A percentile compares a stretch with the other conserved stretches of the same genome.
These are phyloP conservation scores for Brachyrhaphis roseni DNA, from an alignment of 2,797 vertebrate genomes.

Conservation along the genomic window DNA sequence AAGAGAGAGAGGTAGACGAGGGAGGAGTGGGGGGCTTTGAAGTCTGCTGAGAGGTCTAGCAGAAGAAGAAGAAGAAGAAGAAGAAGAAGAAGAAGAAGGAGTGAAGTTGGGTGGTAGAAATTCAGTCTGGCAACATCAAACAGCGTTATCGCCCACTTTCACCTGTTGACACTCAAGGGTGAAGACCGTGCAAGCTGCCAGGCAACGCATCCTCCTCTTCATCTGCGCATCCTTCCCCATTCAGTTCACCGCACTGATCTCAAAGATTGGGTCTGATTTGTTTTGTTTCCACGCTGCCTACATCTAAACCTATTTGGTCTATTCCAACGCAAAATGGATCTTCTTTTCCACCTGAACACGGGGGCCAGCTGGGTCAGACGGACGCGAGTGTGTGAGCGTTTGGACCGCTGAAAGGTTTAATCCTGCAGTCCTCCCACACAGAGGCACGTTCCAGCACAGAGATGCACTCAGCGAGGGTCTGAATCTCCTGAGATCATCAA, in stretches of 20 bases:
- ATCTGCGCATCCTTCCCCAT: slow-evolving; percentile 2
- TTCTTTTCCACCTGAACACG: slow-evolving; percentile 57
- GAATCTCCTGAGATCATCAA: slow-evolving; percentile 43
- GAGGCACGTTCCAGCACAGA: slow-evolving; percentile 25
- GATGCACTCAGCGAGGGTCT: slow-evolving; percentile 27
- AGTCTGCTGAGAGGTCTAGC: slow-evolving; percentile 93
- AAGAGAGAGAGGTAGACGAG: slow-evolving; percentile 72
- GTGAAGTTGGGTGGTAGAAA: slow-evolving; percentile 92
- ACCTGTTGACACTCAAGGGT: slow-evolving; percentile 87
- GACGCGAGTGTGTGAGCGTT: not conserved
- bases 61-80: slow-evolving; percentile 75
- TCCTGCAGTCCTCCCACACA: slow-evolving; percentile 61
- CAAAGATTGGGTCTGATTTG: slow-evolving; percentile 9
- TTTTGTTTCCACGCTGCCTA: slow-evolving; percentile 31
- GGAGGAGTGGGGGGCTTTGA: slow-evolving; percentile 87
- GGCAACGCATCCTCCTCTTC: slow-evolving; percentile 34
- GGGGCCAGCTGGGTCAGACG: slow-evolving; percentile 40
- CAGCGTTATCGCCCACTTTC: slow-evolving; percentile 85
- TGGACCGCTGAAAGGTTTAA: not conserved
- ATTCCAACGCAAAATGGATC: slow-evolving; percentile 41
- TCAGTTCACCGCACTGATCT: slow-evolving; percentile 11
- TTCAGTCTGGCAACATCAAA: slow-evolving; percentile 93
- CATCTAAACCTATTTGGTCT: slow-evolving; percentile 43
- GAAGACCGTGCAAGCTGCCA: slow-evolving; percentile 64
- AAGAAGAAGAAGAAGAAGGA: slow-evolving; percentile 75